Conservation (phyloP, 2,888 invertebrate species). For the Cremastobaeus sp. region DNA sequence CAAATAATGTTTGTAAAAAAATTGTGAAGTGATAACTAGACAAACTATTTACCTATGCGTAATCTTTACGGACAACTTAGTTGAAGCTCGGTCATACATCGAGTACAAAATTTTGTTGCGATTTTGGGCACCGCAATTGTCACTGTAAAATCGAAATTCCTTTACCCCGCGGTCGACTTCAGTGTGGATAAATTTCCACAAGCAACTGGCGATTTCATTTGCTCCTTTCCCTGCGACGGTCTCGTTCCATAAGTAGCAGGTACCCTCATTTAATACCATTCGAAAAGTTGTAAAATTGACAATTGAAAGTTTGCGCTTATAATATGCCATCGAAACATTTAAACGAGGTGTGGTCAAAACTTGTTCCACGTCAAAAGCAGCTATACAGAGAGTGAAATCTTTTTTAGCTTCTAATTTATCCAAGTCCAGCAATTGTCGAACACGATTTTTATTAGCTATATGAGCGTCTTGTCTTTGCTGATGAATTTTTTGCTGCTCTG, state of each 20-base stretch:
- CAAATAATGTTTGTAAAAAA: no score
- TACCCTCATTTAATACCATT: background rate
- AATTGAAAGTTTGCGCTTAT: slow-evolving; percentile 12
- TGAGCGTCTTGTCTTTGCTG: background rate
- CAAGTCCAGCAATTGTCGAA: background rate
- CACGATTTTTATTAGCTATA: background rate
- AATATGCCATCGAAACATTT: background rate
- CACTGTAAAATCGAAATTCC: background rate
- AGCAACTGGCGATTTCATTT: slow-evolving; percentile 17
- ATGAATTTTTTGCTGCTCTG: background rate
- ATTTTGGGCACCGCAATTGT: background rate
- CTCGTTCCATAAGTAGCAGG: slow-evolving; percentile 13
- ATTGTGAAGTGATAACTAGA: no score
- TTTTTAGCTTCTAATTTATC: slow-evolving; percentile 1
- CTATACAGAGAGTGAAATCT: background rate
- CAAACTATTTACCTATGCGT: background rate
- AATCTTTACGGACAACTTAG: background rate
- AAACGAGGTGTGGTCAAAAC: background rate
- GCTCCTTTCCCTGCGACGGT: slow-evolving; percentile 5
- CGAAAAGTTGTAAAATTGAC: slow-evolving; percentile 4
- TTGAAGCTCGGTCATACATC: background rate
- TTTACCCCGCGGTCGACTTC: background rate
- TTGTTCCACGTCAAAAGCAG: slow-evolving; percentile 1
- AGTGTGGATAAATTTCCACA: background rate
- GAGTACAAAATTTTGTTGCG: background rate